Conservation (phyloP, 2,113 vertebrate species). For the Plecturocebus donacophilus region DNA sequence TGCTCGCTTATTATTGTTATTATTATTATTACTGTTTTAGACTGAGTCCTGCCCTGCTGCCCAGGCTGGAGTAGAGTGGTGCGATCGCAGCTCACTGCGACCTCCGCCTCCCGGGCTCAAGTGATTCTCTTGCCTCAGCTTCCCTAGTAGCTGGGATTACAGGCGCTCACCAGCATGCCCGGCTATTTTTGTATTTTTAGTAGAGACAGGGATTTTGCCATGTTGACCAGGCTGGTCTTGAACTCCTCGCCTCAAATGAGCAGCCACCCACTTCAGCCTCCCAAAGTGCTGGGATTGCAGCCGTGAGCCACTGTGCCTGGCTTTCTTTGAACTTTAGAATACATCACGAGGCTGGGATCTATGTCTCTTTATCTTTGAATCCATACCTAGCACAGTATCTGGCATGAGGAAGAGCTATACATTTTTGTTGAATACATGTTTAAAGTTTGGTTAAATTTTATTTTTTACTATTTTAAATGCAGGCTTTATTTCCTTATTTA, state of each 20-base stretch:
- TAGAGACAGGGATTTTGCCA: too few relatives aligned
- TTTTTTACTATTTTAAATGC: not conserved
- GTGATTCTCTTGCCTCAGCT: too few relatives aligned
- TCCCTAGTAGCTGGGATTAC: too few relatives aligned
- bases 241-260: too few relatives aligned
- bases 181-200: too few relatives aligned
- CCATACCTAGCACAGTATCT: not conserved
- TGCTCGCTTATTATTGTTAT: not conserved
- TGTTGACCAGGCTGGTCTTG: too few relatives aligned
- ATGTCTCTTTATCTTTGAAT: not conserved
- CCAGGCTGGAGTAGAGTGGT: too few relatives aligned
- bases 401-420: not conserved
- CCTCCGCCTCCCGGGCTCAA: too few relatives aligned
- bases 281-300: not conserved
- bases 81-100: too few relatives aligned
- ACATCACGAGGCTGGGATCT: not conserved
- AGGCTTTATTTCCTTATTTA: not conserved
- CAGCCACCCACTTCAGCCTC: not conserved
- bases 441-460: not conserved
- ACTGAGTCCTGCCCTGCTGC: too few relatives aligned
- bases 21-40: too few relatives aligned
- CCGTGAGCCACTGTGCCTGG: not conserved
- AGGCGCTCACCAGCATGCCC: too few relatives aligned
- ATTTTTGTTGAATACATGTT: not conserved
- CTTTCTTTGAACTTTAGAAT: not conserved